Percentiles rank a stretch among this genome's conserved stretches.
Evolutionary conservation across 2,888 invertebrate genomes (phyloP).

Genomic region (Cyaniris semiargus): DNA sequence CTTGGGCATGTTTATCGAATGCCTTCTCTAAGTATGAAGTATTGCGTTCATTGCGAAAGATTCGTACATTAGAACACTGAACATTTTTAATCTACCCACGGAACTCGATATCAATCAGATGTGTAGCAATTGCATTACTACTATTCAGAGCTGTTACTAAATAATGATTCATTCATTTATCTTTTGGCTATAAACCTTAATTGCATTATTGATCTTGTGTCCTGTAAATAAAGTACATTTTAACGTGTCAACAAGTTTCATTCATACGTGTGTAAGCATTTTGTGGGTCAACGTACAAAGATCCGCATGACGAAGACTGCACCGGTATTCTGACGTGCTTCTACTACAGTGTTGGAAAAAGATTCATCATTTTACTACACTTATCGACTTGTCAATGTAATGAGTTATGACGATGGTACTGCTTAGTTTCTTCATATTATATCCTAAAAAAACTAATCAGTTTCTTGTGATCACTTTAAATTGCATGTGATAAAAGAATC

Average conservation of each 20-base stretch:
- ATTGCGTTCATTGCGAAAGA: neutral
- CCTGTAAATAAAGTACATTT: neutral
- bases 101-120: neutral
- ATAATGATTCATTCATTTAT: slow-evolving; percentile 24
- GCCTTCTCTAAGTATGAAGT: too few species aligned
- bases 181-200: neutral
- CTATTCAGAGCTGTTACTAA: slow-evolving; percentile 11
- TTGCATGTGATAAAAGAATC: neutral
- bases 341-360: neutral
- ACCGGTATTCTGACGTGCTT: slow-evolving; percentile 14
- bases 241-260: slow-evolving; percentile 18
- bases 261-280: slow-evolving; percentile 44
- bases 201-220: neutral
- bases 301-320: slow-evolving; percentile 37
- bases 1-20: neutral
- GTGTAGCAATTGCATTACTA: neutral
- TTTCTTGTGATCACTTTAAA: neutral
- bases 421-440: neutral
- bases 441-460: neutral
- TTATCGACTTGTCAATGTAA: neutral
- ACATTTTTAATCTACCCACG: neutral
- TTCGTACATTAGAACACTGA: neutral
- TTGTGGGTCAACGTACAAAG: slow-evolving; percentile 55
- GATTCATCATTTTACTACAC: neutral
- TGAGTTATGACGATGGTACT: neutral